Percentiles rank a stretch among this genome's conserved stretches.
Evolutionary conservation across 2,113 vertebrate genomes (phyloP).

Genomic region (Choloepus hoffmanni): DNA sequence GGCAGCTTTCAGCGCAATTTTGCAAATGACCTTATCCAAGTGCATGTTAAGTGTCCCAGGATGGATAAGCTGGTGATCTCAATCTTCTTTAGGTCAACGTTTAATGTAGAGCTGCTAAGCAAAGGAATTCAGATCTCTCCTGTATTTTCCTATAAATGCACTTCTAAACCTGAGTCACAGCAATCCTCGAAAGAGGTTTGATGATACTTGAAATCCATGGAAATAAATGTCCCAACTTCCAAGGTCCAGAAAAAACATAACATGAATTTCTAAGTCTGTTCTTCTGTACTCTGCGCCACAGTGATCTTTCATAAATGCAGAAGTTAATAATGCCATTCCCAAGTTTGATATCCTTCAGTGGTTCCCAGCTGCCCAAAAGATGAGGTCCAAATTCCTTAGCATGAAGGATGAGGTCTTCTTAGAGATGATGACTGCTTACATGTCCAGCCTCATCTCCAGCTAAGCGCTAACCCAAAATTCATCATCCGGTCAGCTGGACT

Average conservation of each 20-base stretch:
- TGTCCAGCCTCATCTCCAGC: not conserved
- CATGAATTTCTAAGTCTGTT: not conserved
- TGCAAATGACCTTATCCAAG: not conserved
- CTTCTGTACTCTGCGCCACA: constrained; percentile 11
- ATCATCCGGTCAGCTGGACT: not conserved
- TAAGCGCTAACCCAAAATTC: not conserved
- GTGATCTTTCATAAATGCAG: not conserved
- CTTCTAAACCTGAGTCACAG: not conserved
- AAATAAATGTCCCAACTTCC: constrained; percentile 49
- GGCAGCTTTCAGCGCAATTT: not conserved
- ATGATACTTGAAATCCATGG: constrained; percentile 33
- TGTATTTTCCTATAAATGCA: constrained; percentile 37
- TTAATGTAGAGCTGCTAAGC: constrained; percentile 30
- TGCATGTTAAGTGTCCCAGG: not conserved
- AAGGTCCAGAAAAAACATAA: constrained; percentile 31
- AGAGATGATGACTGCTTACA: not conserved
- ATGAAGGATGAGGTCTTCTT: not conserved
- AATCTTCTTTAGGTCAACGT: constrained; percentile 37
- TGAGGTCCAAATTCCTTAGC: not conserved
- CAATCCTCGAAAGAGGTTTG: constrained; percentile 24
- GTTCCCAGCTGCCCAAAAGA: not conserved
- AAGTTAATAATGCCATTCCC: not conserved
- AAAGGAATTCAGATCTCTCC: constrained; percentile 41
- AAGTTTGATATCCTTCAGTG: not conserved
- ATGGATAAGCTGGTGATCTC: constrained; percentile 20